phyloP scores from a whole-genome alignment of 2,797 vertebrate genomes.

The Pogonophryne albipinna region DNA sequence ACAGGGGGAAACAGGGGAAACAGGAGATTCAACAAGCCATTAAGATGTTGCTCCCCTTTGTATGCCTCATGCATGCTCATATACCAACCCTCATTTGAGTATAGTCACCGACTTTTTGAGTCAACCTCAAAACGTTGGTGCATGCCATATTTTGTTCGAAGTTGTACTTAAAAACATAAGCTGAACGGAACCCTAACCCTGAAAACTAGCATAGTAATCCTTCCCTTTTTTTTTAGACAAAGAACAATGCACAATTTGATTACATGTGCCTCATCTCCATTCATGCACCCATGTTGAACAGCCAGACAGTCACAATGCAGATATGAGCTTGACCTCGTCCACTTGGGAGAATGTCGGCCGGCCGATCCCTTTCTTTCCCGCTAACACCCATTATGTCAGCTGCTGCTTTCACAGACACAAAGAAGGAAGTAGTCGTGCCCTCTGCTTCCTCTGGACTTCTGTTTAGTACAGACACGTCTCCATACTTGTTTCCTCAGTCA shows the following conservation, averaged over 20 bases:
- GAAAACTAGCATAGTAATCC: too few species aligned
- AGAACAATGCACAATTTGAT: not conserved
- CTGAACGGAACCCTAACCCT: too few species aligned
- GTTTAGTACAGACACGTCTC: conserved; percentile 22
- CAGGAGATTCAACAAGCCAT: too few species aligned
- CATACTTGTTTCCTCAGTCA: conserved; percentile 39
- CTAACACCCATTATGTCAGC: conserved; percentile 28
- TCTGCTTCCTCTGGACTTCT: conserved; percentile 59
- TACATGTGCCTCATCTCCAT: not conserved
- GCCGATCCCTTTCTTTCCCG: conserved; percentile 44
- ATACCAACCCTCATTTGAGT: too few species aligned
- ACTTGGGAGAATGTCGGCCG: conserved; percentile 42
- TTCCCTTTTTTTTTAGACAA: not conserved
- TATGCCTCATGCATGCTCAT: too few species aligned
- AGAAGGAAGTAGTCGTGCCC: conserved; percentile 64
- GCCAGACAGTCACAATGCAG: conserved; percentile 7
- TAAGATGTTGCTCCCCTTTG: too few species aligned
- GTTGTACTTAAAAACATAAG: not conserved
- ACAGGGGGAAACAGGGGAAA: too few species aligned
- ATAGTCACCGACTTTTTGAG: too few species aligned
- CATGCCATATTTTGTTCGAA: too few species aligned
- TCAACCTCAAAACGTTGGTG: too few species aligned
- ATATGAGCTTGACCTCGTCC: conserved; percentile 75
- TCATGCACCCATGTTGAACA: not conserved
- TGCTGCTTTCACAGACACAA: conserved; percentile 50